These are phyloP conservation scores for Tanypteryx hageni DNA, from an alignment of 2,888 invertebrate species.

Conservation along the genomic window DNA sequence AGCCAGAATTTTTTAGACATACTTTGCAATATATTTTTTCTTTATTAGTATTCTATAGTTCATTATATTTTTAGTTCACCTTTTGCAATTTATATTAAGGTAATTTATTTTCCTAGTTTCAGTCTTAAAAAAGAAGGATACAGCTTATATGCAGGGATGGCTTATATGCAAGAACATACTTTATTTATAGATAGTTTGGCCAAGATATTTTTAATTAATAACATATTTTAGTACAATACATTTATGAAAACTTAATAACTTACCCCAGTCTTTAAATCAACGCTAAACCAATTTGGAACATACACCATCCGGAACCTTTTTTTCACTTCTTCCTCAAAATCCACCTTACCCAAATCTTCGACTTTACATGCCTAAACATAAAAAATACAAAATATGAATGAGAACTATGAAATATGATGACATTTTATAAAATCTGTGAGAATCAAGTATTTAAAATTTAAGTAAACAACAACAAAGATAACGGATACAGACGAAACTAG, in stretches of 20 bases:
- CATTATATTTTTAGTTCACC: too few species aligned
- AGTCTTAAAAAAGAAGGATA: background rate
- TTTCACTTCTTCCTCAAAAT: slow-evolving; percentile 95
- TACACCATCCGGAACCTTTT: slow-evolving; percentile 94
- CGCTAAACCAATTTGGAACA: slow-evolving; percentile 99
- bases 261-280: slow-evolving; percentile 98
- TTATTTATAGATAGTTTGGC: background rate
- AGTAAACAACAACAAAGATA: too few species aligned
- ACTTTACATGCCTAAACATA: slow-evolving; percentile 83
- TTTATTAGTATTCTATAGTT: too few species aligned
- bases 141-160: background rate
- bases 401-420: background rate
- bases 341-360: slow-evolving; percentile 92
- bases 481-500: too few species aligned
- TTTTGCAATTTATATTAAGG: background rate
- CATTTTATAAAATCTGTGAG: too few species aligned
- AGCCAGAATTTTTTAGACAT: too few species aligned
- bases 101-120: background rate
- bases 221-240: too few species aligned
- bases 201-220: too few species aligned
- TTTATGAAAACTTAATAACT: slow-evolving; percentile 71
- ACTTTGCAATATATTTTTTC: too few species aligned
- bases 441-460: too few species aligned
- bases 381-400: slow-evolving; percentile 38
- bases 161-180: background rate